Percentiles rank a stretch among this genome's conserved stretches.
These are phyloP conservation scores for Eretmocerus hayati DNA, from an alignment of 2,888 invertebrate species.

Conservation along the genomic window DNA sequence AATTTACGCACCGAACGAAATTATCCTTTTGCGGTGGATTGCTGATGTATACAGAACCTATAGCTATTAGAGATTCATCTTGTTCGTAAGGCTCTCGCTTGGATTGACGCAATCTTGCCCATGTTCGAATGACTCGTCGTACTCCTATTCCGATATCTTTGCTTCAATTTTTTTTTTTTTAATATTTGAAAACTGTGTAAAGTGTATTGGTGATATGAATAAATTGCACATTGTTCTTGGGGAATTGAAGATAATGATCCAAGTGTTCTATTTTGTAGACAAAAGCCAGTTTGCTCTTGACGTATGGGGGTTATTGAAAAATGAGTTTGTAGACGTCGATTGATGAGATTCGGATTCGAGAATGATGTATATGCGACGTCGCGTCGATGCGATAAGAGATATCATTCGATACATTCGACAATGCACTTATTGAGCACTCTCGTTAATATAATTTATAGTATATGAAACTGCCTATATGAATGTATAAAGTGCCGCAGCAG, in stretches of 20 bases:
- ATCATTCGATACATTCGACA: background rate
- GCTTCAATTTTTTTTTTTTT: background rate
- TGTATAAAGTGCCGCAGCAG: no score
- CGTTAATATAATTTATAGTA: slow-evolving; percentile 9
- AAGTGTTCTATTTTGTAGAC: background rate
- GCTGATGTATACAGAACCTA: no score
- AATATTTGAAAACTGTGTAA: background rate
- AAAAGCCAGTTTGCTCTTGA: background rate
- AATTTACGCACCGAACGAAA: slow-evolving; percentile 8
- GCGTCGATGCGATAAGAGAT: background rate
- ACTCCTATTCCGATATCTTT: no score
- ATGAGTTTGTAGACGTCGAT: background rate
- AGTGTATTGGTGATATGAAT: no score
- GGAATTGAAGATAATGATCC: background rate
- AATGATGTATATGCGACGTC: no score
- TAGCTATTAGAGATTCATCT: background rate
- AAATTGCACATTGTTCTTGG: background rate
- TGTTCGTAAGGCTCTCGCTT: no score
- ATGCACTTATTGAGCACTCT: background rate
- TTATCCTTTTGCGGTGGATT: background rate
- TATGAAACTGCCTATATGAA: no score
- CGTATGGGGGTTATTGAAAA: background rate
- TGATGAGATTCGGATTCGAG: no score
- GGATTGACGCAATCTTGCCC: background rate
- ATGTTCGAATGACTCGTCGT: background rate